Conservation (phyloP, 2,113 vertebrate species). For the Ptilorrhoa leucosticta region DNA sequence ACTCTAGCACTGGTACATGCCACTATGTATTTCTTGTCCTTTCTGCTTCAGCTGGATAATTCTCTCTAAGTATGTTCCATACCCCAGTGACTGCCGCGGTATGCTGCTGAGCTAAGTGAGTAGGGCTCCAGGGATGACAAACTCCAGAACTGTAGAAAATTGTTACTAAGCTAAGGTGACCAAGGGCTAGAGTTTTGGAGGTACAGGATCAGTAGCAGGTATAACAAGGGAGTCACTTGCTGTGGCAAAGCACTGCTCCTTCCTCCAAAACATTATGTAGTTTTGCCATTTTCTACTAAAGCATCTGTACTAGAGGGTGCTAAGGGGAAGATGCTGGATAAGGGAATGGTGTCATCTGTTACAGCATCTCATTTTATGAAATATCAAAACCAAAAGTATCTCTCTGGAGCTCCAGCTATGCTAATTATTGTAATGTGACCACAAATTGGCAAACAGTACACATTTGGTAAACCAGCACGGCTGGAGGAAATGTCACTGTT, state of each 20-base stretch:
- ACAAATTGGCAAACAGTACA: not conserved
- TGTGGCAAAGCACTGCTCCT: not conserved
- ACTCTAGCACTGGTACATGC: not conserved
- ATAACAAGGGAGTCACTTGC: not conserved
- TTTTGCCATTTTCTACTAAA: not conserved
- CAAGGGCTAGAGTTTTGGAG: not conserved
- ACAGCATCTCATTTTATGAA: not conserved
- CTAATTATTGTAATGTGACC: not conserved
- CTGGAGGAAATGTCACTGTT: not conserved
- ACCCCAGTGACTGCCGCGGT: no score
- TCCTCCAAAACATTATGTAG: rapidly evolving
- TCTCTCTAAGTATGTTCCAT: not conserved
- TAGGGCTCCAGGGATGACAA: not conserved
- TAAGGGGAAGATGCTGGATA: not conserved
- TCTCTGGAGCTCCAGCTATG: not conserved
- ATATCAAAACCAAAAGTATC: not conserved
- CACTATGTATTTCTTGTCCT: not conserved
- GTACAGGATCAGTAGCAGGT: not conserved
- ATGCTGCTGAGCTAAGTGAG: not conserved
- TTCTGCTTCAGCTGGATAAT: not conserved
- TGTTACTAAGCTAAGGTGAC: not conserved
- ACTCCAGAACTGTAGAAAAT: not conserved
- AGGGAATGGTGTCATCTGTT: not conserved
- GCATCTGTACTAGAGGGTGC: not conserved
- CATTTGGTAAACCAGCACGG: not conserved